Base-by-base conservation (phyloP, 2,797 vertebrate genomes). In the Hydrocynus forskahlii region DNA sequence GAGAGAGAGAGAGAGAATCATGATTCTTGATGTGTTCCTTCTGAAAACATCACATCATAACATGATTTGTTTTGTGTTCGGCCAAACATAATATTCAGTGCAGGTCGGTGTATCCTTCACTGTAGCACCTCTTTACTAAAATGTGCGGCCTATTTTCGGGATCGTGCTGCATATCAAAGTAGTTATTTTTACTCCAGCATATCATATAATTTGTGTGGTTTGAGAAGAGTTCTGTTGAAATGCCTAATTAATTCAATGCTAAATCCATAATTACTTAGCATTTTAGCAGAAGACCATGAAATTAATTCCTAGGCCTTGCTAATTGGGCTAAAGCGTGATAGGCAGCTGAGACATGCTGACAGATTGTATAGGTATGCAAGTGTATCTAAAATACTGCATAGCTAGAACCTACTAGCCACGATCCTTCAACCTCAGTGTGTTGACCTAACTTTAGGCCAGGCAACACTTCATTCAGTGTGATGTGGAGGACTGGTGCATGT, bases 201-300 rank as follows among this genome's bases (percentile, higher is more conserved):
- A 7, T 75, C 38, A 75, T 75, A 12, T 60, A 7, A 75, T 43
- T 23, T 25, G 35, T 59, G 7, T 60, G 54, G 12, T 23, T 60
- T 60, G 38, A 43, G 23, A 29, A 75, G 72, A 60, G 19, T 60
- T 75, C 35, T 43, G 8, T 23, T 57, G 52, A 16, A 40, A 60
- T 8, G 55, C 38, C 29, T 73, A 43, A 73, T 57, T 57, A 59
- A 71, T 52, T 52, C 29, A 71, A 57, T 38, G 35, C 71, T 55
- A 73, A 59, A 40, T 73, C 52, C 29, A 57, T 59, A 74, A 74
- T 59, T 74, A 57, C 9, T 57, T 74, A 73, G 12, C 21, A 25
- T 45, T 75, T 75, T 59, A 23, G 74, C 12, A 48, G 38, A 50
- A 50, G 40, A 63, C 38, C 74, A 75, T 63, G 40, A 50, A 75